Evolutionary conservation across 1,140 invertebrate species (phyloP).

Genomic region (Drosophila fuyamai): DNA sequence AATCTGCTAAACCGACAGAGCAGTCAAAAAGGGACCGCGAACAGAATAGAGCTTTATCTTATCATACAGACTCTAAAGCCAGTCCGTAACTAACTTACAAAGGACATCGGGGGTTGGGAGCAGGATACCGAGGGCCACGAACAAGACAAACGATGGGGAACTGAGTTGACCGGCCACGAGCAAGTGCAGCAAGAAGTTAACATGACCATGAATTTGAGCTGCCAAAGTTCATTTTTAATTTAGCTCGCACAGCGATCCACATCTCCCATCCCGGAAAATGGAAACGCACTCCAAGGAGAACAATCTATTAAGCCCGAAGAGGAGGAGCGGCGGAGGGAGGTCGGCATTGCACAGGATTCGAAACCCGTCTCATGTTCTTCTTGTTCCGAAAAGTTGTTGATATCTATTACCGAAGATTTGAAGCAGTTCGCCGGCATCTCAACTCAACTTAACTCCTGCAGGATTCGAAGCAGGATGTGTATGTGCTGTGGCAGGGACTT

Average conservation of each 20-base stretch:
- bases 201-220: slow-evolving; percentile 79
- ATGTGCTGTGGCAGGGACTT: slow-evolving; percentile 42
- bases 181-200: slow-evolving; percentile 73
- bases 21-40: slow-evolving; percentile 48
- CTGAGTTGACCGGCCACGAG: slow-evolving; percentile 57
- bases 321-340: neutral
- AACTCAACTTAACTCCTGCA: slow-evolving; percentile 68
- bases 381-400: slow-evolving; percentile 74
- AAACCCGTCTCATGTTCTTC: slow-evolving; percentile 33
- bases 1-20: slow-evolving; percentile 37
- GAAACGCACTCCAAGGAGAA: slow-evolving; percentile 44
- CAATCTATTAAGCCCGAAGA: slow-evolving; percentile 67
- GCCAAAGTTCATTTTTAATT: slow-evolving; percentile 81
- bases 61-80: slow-evolving; percentile 62
- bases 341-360: slow-evolving; percentile 5
- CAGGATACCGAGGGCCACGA: neutral
- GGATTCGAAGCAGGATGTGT: slow-evolving; percentile 1
- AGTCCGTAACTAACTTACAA: slow-evolving; percentile 60
- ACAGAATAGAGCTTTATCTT: slow-evolving; percentile 66
- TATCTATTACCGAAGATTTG: slow-evolving; percentile 80
- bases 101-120: slow-evolving; percentile 3
- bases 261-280: slow-evolving; percentile 3
- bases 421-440: slow-evolving; percentile 73
- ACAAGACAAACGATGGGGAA: slow-evolving; percentile 65
- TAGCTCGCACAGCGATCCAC: slow-evolving; percentile 35